Conservation (phyloP, 1,140 invertebrate species). For the Stegodyphus dumicola region DNA sequence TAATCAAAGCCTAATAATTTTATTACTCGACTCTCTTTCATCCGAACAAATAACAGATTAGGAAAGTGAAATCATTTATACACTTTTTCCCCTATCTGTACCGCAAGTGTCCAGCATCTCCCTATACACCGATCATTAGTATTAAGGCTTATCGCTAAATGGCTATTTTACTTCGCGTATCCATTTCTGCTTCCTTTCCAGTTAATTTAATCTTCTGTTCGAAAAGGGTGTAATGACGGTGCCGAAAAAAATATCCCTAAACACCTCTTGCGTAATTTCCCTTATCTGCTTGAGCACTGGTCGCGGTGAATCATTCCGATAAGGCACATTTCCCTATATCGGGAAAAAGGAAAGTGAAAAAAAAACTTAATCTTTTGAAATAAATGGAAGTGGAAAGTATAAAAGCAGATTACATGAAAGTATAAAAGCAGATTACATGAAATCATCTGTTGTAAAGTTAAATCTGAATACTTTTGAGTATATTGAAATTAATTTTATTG, state of each 20-base stretch:
- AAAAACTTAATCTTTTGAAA: neutral
- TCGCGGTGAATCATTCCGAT: slow-evolving; percentile 30
- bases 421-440: no score
- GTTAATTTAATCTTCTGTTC: slow-evolving; percentile 51
- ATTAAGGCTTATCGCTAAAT: slow-evolving; percentile 48
- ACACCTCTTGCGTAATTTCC: slow-evolving; percentile 28
- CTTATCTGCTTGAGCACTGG: slow-evolving; percentile 43
- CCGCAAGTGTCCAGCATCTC: no score
- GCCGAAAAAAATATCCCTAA: slow-evolving; percentile 27
- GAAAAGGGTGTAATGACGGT: slow-evolving; percentile 40
- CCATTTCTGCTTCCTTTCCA: slow-evolving; percentile 26
- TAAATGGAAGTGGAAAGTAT: no score
- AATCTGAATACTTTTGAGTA: no score
- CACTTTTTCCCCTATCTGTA: neutral
- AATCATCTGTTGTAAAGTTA: no score
- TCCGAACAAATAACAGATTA: slow-evolving; percentile 17
- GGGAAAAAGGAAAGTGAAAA: slow-evolving; percentile 15
- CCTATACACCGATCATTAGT: slow-evolving; percentile 37
- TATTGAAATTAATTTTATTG: no score
- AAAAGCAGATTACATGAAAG: no score
- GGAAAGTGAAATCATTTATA: neutral
- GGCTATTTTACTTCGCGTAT: slow-evolving; percentile 32
- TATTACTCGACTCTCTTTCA: slow-evolving; percentile 21
- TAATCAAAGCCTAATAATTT: slow-evolving; percentile 39
- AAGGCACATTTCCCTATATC: neutral